Evolutionary conservation across 2,797 vertebrate genomes (phyloP).

Genomic region (Hoplostethus mediterraneus): DNA sequence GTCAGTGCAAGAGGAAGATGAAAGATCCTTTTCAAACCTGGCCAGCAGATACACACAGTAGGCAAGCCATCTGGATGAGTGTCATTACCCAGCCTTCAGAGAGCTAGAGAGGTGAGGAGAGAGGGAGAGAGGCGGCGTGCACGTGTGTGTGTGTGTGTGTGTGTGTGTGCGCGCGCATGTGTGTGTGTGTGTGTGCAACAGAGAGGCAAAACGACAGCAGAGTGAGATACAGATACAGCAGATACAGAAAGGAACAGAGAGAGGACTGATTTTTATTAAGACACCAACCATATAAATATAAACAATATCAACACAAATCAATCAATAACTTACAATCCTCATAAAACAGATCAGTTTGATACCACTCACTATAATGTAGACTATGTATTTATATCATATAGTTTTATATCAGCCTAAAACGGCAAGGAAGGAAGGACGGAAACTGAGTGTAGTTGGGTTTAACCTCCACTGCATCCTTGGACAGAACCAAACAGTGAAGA

Average conservation of each 20-base stretch:
- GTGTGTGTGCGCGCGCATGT: slow-evolving; percentile 1
- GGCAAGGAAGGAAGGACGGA: background rate
- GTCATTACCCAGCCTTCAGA: slow-evolving; percentile 63
- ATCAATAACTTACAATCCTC: too few species aligned
- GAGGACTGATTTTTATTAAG: background rate
- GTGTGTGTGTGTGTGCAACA: background rate
- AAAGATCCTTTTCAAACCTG: slow-evolving; percentile 67
- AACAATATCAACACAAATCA: background rate
- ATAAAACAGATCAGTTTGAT: too few species aligned
- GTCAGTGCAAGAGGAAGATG: slow-evolving; percentile 62
- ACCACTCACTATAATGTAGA: too few species aligned
- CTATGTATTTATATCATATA: too few species aligned
- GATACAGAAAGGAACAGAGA: background rate
- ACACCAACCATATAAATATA: too few species aligned
- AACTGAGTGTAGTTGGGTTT: background rate
- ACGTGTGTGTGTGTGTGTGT: background rate
- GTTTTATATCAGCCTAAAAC: background rate
- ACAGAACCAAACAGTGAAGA: background rate
- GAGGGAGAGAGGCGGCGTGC: slow-evolving; percentile 25
- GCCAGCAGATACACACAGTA: slow-evolving; percentile 56
- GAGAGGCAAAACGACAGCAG: background rate
- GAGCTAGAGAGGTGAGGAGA: slow-evolving; percentile 30
- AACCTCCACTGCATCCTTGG: background rate
- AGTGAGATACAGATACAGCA: background rate
- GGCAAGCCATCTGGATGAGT: slow-evolving; percentile 73